Base-by-base conservation (phyloP, 2,113 vertebrate genomes). In the Leucoraja erinaceus region DNA sequence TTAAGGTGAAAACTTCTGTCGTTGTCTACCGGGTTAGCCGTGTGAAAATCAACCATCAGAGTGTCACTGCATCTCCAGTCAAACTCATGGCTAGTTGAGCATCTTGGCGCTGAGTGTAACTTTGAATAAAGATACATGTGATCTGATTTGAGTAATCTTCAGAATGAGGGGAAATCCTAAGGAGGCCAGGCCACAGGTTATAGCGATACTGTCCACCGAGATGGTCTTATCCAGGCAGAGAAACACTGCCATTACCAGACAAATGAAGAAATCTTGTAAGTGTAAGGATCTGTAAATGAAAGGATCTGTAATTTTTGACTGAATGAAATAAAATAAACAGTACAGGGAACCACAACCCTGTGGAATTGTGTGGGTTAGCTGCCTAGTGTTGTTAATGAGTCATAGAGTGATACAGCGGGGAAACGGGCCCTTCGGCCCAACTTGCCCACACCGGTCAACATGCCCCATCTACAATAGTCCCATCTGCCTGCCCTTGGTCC, bases 291-390 rank as follows among this genome's bases (percentile, higher is more conserved):
- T 47, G 38, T 47, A 47, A 47, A 47, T 47, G 38, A 47, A 75
- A 77, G n/a, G 10, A 31, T 88, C 25, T 63, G 16, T 86, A 31
- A 61, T 18, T 31, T 88, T 33, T 31, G 28, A 63, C 11, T 61
- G 25, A n/a, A 84, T 59, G 1, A 84, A 61, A 84, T 59, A 84
- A 59, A 84, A 59, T 84, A 84, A 84, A 84, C 25, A 84, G n/a
- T 81, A 59, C 12, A 25, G 81, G 4, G 54, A 59, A 47, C n/a
- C n/a, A n/a, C n/a, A 25, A 54, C 8, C 54, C 54, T 12, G 5
- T n/a, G 25, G 59, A 56, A 61, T n/a, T 14, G 10, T 84, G 11
- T n/a, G 54, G n/a, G 56, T 84, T 56, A 84, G 38, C 38, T 47
- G 38, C 38, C 38, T 47, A 47, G 3, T 47, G 38, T 47, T 47